Evolutionary conservation across 2,113 vertebrate genomes (phyloP).

Genomic region (Eurypyga helias): DNA sequence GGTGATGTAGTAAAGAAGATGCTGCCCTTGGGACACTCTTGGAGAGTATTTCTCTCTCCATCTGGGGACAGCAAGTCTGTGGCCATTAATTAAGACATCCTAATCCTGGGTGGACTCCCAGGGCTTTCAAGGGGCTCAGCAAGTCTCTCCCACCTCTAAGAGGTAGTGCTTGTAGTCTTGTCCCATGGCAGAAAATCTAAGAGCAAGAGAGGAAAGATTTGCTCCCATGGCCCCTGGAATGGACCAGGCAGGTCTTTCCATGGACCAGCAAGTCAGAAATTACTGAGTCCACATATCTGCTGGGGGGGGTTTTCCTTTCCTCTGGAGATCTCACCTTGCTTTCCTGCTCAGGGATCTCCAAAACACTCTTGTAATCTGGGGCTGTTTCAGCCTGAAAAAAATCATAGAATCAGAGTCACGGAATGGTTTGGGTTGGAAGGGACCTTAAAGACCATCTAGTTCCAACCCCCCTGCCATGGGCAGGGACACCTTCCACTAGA

Average conservation of each 20-base stretch:
- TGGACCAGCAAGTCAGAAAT: neutral
- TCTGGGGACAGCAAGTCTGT: neutral
- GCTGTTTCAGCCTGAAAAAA: neutral
- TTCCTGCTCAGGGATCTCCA: neutral
- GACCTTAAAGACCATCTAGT: too few relatives aligned
- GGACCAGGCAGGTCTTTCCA: neutral
- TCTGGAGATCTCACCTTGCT: neutral
- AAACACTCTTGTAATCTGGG: neutral
- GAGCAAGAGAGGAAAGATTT: neutral
- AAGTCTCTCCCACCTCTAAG: neutral
- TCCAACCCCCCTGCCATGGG: too few relatives aligned
- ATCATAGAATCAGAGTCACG: too few relatives aligned
- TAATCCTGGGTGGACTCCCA: neutral
- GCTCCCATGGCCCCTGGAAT: neutral
- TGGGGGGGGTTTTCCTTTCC: neutral
- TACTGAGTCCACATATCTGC: neutral
- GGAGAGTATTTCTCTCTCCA: neutral
- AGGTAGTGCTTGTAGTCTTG: neutral
- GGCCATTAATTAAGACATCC: neutral
- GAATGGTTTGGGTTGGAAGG: too few relatives aligned
- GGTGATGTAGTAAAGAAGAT: neutral
- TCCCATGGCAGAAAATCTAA: neutral
- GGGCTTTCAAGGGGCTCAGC: neutral
- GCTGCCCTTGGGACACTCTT: neutral
- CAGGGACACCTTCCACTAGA: too few relatives aligned